Conservation (phyloP, 2,888 invertebrate genomes). For the Mimas tiliae region DNA sequence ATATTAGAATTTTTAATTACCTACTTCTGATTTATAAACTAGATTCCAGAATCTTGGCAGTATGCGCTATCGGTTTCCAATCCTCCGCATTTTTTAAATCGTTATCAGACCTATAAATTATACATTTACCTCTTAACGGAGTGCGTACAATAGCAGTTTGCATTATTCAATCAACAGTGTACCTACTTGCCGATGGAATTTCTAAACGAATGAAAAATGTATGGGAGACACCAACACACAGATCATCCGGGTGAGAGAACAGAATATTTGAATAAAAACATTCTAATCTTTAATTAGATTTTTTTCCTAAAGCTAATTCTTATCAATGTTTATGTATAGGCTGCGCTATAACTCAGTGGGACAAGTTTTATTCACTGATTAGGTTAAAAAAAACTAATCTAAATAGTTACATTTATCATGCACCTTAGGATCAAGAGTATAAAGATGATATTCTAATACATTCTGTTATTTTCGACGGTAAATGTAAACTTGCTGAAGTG, state of each 20-base stretch:
- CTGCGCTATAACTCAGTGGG: slow-evolving; percentile 64
- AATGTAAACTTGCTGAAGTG: slow-evolving; percentile 52
- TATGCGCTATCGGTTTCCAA: not conserved
- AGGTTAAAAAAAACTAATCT: slow-evolving; percentile 54
- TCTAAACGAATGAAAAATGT: slow-evolving; percentile 28
- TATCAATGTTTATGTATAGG: slow-evolving; percentile 69
- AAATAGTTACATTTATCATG: not conserved
- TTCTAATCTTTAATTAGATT: slow-evolving; percentile 55
- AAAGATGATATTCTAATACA: slow-evolving; percentile 42
- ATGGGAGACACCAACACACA: slow-evolving; percentile 22
- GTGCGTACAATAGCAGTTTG: slow-evolving; percentile 24
- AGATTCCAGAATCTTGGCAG: not conserved
- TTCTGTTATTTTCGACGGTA: slow-evolving; percentile 40
- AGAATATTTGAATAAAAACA: slow-evolving; percentile 44
- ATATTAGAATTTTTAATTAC: not conserved
- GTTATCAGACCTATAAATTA: slow-evolving; percentile 27
- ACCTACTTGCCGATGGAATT: slow-evolving; percentile 21
- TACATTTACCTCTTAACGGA: slow-evolving; percentile 27
- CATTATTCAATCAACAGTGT: slow-evolving; percentile 27
- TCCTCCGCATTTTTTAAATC: not conserved
- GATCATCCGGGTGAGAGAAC: slow-evolving; percentile 32
- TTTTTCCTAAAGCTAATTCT: slow-evolving; percentile 56
- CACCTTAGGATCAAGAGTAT: slow-evolving; percentile 36
- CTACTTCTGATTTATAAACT: not conserved
- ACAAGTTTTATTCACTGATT: slow-evolving; percentile 73